Conservation (phyloP, 2,113 vertebrate genomes). For the Cololabis saira region DNA sequence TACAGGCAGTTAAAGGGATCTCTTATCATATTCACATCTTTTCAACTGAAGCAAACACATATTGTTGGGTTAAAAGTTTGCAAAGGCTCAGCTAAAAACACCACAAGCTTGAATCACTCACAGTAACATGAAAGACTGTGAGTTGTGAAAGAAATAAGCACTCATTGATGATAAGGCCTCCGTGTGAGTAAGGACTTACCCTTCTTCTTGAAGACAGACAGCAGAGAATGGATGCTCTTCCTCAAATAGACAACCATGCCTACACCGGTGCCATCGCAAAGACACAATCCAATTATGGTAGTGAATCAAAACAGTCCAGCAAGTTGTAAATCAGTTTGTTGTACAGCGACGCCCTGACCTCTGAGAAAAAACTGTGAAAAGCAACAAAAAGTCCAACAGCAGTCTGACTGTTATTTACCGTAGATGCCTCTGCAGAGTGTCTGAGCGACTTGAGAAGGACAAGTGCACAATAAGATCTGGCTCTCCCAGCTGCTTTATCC, state of each 20-base stretch:
- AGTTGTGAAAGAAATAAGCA: slow-evolving; percentile 1
- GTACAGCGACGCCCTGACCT: slow-evolving; percentile 6
- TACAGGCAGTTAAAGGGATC: not conserved
- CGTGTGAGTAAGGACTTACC: slow-evolving; percentile 82
- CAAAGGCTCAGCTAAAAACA: not conserved
- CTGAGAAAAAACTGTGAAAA: not conserved
- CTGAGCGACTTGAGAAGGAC: slow-evolving; percentile 52
- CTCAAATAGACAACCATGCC: slow-evolving; percentile 92
- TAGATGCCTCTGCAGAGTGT: slow-evolving; percentile 13
- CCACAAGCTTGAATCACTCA: not conserved
- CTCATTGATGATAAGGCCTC: not conserved
- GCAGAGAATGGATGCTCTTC: slow-evolving; percentile 86
- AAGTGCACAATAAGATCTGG: slow-evolving; percentile 72
- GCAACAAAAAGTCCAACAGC: not conserved
- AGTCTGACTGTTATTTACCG: not conserved
- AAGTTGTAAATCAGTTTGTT: slow-evolving; percentile 12
- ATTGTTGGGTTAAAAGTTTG: not conserved
- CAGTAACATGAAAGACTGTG: slow-evolving; percentile 3
- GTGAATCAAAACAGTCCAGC: not conserved
- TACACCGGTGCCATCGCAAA: slow-evolving; percentile 50
- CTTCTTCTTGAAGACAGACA: slow-evolving; percentile 93
- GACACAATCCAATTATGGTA: not conserved
- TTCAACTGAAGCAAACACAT: not conserved
- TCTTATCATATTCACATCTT: not conserved
- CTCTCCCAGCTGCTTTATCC: slow-evolving; percentile 78